Conservation (phyloP, 2,888 invertebrate genomes). For the Acanthosoma haemorrhoidale region DNA sequence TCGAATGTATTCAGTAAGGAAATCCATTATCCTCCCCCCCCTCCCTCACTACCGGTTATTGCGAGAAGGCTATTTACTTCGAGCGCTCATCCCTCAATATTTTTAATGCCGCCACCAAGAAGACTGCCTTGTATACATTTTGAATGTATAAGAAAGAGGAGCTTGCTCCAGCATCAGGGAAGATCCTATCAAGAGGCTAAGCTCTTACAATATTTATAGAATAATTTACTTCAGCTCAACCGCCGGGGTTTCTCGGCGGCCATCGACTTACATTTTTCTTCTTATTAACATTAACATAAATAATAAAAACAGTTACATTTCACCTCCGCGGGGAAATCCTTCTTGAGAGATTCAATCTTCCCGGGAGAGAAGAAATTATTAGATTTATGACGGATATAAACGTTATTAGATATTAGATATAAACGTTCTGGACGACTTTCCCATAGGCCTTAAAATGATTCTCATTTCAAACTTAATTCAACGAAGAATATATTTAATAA, state of each 20-base stretch:
- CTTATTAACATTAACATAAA: neutral
- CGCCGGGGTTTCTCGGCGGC: neutral
- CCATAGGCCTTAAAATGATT: no score
- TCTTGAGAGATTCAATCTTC: neutral
- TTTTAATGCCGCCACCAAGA: neutral
- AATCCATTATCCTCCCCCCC: constrained; percentile 9
- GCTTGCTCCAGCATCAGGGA: neutral
- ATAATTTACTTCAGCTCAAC: constrained; percentile 21
- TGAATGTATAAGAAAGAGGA: constrained; percentile 27
- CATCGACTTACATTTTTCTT: neutral
- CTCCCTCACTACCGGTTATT: no score
- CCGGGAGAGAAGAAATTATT: neutral
- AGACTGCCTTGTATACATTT: constrained; percentile 16
- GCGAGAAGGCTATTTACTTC: constrained; percentile 15
- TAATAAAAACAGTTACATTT: neutral
- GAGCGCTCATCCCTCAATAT: constrained; percentile 5
- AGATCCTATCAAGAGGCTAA: constrained; percentile 30
- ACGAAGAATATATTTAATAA: no score
- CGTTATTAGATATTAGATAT: no score
- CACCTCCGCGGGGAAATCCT: neutral
- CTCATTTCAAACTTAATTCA: no score
- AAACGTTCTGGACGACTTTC: no score
- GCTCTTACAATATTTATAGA: constrained; percentile 29
- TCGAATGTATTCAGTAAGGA: constrained; percentile 11
- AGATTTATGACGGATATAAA: no score